phyloP scores from a whole-genome alignment of 1,140 invertebrate genomes.

The Popillia japonica region DNA sequence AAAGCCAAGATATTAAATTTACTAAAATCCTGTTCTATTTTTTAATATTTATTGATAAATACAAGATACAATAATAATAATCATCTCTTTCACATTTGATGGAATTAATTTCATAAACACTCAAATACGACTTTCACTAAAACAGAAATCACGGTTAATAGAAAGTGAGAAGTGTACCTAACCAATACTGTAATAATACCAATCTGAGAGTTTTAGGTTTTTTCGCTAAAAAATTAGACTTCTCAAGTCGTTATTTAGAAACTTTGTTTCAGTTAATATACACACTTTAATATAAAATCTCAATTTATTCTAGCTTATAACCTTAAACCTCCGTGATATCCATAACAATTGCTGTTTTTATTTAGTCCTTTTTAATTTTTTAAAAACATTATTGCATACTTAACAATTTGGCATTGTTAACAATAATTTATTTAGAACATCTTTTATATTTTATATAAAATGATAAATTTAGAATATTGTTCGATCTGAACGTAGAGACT shows the following conservation, averaged over 20 bases:
- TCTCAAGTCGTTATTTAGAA: slow-evolving; percentile 36
- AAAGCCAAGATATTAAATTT: no score
- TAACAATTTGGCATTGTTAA: slow-evolving; percentile 44
- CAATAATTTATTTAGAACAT: slow-evolving; percentile 41
- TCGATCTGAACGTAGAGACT: neutral
- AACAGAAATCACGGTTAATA: slow-evolving; percentile 35
- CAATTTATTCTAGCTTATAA: slow-evolving; percentile 42
- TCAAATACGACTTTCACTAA: slow-evolving; percentile 40
- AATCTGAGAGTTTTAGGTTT: slow-evolving; percentile 20
- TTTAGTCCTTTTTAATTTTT: slow-evolving; percentile 34
- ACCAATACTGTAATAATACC: slow-evolving; percentile 38
- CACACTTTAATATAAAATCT: slow-evolving; percentile 41
- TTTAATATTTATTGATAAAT: slow-evolving; percentile 43
- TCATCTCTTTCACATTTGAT: slow-evolving; percentile 39
- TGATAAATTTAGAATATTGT: slow-evolving; percentile 38
- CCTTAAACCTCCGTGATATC: slow-evolving; percentile 42
- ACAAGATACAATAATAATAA: slow-evolving; percentile 42
- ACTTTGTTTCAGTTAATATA: slow-evolving; percentile 41
- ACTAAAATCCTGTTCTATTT: neutral
- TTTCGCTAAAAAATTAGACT: slow-evolving; percentile 37
- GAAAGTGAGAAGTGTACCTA: slow-evolving; percentile 26
- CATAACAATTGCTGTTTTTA: slow-evolving; percentile 44
- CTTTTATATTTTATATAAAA: slow-evolving; percentile 37
- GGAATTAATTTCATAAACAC: slow-evolving; percentile 40
- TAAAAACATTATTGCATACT: slow-evolving; percentile 40